Evolutionary conservation across 2,888 invertebrate genomes (phyloP).

Genomic region (Dasypolia templi): DNA sequence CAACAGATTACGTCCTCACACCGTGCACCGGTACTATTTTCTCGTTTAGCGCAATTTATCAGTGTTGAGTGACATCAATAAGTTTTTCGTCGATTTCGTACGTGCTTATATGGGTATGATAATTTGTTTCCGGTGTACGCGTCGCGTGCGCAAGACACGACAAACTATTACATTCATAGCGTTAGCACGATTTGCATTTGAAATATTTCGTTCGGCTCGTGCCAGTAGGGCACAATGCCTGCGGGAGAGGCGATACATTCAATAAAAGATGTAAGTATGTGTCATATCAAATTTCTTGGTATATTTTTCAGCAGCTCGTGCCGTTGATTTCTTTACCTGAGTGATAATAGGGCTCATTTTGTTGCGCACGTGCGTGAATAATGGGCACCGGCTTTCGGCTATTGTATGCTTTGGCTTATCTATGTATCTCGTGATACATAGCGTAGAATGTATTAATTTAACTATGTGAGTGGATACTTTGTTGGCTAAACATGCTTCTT

Average conservation of each 20-base stretch:
- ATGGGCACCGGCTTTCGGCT: slow-evolving; percentile 72
- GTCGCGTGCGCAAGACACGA: slow-evolving; percentile 89
- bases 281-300: slow-evolving; percentile 89
- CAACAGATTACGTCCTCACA: slow-evolving; percentile 77
- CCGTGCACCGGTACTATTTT: slow-evolving; percentile 81
- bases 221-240: slow-evolving; percentile 85
- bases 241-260: slow-evolving; percentile 81
- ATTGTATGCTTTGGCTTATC: slow-evolving; percentile 70
- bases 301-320: slow-evolving; percentile 89
- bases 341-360: slow-evolving; percentile 85
- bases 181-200: slow-evolving; percentile 90
- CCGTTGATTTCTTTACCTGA: slow-evolving; percentile 79
- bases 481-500: slow-evolving; percentile 39
- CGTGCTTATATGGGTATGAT: slow-evolving; percentile 90
- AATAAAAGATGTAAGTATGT: slow-evolving; percentile 80
- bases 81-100: slow-evolving; percentile 87
- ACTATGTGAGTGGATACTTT: slow-evolving; percentile 55
- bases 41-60: slow-evolving; percentile 88
- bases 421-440: slow-evolving; percentile 69
- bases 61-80: slow-evolving; percentile 86
- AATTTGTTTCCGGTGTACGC: slow-evolving; percentile 89
- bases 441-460: slow-evolving; percentile 61
- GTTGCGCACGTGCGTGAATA: slow-evolving; percentile 87
- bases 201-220: slow-evolving; percentile 88
- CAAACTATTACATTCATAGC: slow-evolving; percentile 90